Evolutionary conservation across 2,797 vertebrate species (phyloP), one percentile per base, ranked within the genome.

Genomic region (Myiothlypis coronata): DNA sequence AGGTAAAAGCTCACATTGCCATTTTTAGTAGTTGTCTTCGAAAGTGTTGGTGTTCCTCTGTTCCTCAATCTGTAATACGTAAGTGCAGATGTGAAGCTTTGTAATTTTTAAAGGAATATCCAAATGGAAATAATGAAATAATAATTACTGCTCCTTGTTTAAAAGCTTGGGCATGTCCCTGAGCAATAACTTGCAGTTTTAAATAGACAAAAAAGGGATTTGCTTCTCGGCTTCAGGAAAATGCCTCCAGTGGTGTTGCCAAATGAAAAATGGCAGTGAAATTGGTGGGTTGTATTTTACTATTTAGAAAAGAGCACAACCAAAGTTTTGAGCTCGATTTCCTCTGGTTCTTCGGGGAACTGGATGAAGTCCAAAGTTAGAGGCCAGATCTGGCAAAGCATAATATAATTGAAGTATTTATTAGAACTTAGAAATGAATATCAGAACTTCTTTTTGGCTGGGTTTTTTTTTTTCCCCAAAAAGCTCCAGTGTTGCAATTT

Each of bases 231-330:
- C 80, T 91, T 77, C 59, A 52, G 90, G 65, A 88, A 65, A 43
- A 43, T 74, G 12, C 23, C 52, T 82, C 83, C 39, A 26, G 27
- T 39, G 27, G 49, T 68, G 12, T 43, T 79, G 43, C 34, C 37
- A 23, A 74, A 64, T 21, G 74, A 97, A 95, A 95, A 76, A 88
- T 53, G 53, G 85, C 52, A 34, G 32, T 75, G 91, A 63, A 79
- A 76, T 65, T 80, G 79, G 57, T 8, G 64, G 72, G 60, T 68
- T 93, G 44, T 81, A 34, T 90, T 74, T 76, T 47, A 35, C 70
- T 35, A 3, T 84, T 78, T 85, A 77, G 59, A 87, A 80, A 92
- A 91, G 15, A 94, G 43, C 72, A 91, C 79, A 86, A 83, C 71
- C 59, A 23, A 53, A 79, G 61, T 68, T 95, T 87, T 60, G 80